Conservation (phyloP, 2,797 vertebrate genomes). For the Acanthiza pusilla region DNA sequence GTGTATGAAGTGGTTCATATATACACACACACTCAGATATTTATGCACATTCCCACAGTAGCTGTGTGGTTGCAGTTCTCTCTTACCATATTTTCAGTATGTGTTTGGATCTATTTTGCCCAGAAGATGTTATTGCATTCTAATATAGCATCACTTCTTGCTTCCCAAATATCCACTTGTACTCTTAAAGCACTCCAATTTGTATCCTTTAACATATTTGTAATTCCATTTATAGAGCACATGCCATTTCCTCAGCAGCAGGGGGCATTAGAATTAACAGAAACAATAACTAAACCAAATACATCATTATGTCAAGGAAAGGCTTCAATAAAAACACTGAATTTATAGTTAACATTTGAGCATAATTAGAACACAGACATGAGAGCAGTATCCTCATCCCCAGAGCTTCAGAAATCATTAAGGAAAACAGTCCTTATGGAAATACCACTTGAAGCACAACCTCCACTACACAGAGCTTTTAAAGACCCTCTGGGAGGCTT, state of each 20-base stretch:
- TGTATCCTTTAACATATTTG: constrained; percentile 4
- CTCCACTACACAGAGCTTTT: not conserved
- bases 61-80: not conserved
- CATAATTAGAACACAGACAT: not conserved
- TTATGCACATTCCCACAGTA: not conserved
- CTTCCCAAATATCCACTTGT: not conserved
- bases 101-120: not conserved
- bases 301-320: not conserved
- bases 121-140: not conserved
- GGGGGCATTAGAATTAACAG: constrained; percentile 53
- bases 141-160: not conserved
- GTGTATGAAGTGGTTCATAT: not conserved
- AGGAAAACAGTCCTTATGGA: not conserved
- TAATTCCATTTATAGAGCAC: constrained; percentile 23
- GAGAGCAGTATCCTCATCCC: not conserved
- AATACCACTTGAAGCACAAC: not conserved
- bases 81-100: not conserved
- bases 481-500: not conserved
- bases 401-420: not conserved
- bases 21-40: not conserved
- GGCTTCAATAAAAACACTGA: constrained; percentile 3
- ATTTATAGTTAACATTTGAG: constrained; percentile 11
- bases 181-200: constrained; percentile 1
- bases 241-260: constrained; percentile 38
- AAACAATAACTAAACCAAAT: constrained; percentile 43